These are phyloP conservation scores for Zoanthus sociatus DNA, from an alignment of 92 coral and sea anemone genomes.

Conservation along the genomic window DNA sequence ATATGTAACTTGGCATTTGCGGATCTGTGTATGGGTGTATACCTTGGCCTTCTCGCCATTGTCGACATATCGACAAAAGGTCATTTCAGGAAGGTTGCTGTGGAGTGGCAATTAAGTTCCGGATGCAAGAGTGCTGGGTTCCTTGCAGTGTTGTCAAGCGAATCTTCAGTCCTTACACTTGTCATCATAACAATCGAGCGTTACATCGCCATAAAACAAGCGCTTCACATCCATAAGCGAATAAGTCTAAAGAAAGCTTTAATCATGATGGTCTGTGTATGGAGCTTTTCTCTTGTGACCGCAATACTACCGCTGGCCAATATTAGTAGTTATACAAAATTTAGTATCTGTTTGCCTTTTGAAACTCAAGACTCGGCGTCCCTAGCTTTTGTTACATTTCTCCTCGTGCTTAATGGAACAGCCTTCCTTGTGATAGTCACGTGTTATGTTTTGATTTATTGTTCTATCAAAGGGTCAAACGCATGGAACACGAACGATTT, in stretches of 20 bases:
- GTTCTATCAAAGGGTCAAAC: conserved; percentile 93
- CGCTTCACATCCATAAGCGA: conserved; percentile 84
- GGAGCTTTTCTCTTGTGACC: conserved; percentile 76
- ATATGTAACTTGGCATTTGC: conserved; percentile 94
- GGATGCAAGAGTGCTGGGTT: conserved; percentile 95
- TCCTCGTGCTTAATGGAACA: conserved; percentile 72
- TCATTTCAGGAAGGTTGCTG: conserved; percentile 80
- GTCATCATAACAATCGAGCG: conserved; percentile 94
- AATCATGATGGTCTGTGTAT: conserved; percentile 83
- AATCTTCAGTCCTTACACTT: conserved; percentile 87
- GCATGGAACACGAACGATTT: conserved; percentile 99
- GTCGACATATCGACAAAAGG: conserved; percentile 92
- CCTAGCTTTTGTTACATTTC: conserved; percentile 77
- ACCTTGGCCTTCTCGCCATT: conserved; percentile 94
- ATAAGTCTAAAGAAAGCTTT: conserved; percentile 82
- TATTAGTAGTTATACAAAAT: conserved; percentile 86
- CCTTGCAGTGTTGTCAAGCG: conserved; percentile 93
- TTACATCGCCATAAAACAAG: conserved; percentile 95
- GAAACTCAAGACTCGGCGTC: conserved; percentile 84
- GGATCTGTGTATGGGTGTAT: conserved; percentile 95
- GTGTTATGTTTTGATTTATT: conserved; percentile 87
- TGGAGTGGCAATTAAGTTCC: conserved; percentile 89
- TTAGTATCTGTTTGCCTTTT: conserved; percentile 96
- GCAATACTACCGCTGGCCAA: conserved; percentile 85
- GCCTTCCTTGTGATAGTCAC: conserved; percentile 90